Percentiles rank a stretch among this genome's conserved stretches.
Evolutionary conservation across 23 tunicate genomes (phyloP).

Genomic region (Styela plicata): DNA sequence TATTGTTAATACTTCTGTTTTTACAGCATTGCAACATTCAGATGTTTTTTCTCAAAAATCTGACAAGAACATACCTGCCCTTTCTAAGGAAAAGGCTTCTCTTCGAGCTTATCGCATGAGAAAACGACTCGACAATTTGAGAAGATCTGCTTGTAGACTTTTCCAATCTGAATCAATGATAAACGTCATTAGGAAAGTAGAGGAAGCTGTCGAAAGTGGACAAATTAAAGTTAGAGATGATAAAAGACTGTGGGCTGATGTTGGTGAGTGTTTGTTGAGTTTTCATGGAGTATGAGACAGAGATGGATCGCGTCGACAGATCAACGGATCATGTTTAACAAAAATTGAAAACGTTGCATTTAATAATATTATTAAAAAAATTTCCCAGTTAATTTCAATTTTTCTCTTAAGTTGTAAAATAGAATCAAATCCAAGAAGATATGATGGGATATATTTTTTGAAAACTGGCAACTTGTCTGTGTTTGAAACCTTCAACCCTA

Average conservation of each 20-base stretch:
- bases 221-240: constrained; percentile 32
- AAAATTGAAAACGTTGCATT: too few species aligned
- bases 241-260: constrained; percentile 39
- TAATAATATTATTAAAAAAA: too few species aligned
- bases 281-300: too few species aligned
- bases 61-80: constrained; percentile 10
- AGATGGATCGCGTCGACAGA: too few species aligned
- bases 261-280: constrained; percentile 26
- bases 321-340: too few species aligned
- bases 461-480: too few species aligned
- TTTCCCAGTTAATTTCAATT: too few species aligned
- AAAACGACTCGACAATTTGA: constrained; percentile 21
- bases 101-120: constrained; percentile 33
- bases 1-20: too few species aligned
- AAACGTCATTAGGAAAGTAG: constrained; percentile 28
- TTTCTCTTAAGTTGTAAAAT: too few species aligned
- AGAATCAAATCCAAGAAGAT: too few species aligned
- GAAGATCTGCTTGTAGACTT: constrained; percentile 19
- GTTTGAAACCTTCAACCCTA: too few species aligned
- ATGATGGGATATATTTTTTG: too few species aligned
- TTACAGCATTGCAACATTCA: background rate
- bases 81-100: constrained; percentile 47
- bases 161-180: constrained; percentile 11
- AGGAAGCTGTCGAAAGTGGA: constrained; percentile 40
- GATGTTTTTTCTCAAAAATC: background rate